These are phyloP conservation scores for Meteorus cinctellus DNA, from an alignment of 2,888 invertebrate genomes.

Conservation along the genomic window DNA sequence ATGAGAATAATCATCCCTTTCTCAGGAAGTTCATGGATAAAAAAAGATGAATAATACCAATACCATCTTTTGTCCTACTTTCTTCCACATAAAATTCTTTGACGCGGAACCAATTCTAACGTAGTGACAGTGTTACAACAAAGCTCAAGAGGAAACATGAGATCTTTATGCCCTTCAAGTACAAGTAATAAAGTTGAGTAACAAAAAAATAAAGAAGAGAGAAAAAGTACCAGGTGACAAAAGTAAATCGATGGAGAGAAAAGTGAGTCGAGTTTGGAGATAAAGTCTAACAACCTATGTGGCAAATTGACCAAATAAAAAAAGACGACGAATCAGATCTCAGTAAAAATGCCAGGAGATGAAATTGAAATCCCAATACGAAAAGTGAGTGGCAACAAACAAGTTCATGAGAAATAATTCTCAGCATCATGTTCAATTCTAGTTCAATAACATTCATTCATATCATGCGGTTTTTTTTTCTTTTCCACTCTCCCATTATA, in stretches of 20 bases:
- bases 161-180: background rate
- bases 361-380: background rate
- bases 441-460: no score
- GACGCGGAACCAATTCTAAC: constrained; percentile 12
- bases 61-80: background rate
- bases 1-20: background rate
- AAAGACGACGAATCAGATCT: background rate
- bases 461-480: background rate
- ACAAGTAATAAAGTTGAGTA: constrained; percentile 3
- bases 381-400: constrained; percentile 40
- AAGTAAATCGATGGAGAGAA: constrained; percentile 4
- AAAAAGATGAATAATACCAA: background rate
- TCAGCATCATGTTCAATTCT: no score
- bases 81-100: constrained; percentile 5
- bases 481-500: background rate
- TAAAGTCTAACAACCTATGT: background rate
- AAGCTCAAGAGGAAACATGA: background rate
- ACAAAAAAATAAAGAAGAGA: background rate
- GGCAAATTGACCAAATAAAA: background rate
- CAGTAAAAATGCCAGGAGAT: background rate
- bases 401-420: background rate
- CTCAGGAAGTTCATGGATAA: no score
- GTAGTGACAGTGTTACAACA: background rate
- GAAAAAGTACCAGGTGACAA: background rate
- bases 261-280: background rate